phyloP scores from a whole-genome alignment of 2,113 vertebrate genomes.

The Alexandromys fortis region DNA sequence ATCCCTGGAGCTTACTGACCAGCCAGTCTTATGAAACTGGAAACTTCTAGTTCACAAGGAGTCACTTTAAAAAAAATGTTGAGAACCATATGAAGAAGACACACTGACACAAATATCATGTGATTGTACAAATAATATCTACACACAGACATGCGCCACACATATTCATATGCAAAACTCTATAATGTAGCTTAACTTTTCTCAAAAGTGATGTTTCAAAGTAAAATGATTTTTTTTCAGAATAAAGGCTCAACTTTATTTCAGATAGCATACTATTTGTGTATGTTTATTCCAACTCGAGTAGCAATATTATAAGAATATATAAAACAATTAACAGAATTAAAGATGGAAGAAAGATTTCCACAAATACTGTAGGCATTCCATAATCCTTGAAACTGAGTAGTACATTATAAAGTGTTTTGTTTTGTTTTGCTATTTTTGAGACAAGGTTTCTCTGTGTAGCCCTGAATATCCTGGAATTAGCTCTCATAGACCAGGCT shows the following conservation, averaged over 20 bases:
- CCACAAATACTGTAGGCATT: not conserved
- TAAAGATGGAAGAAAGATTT: not conserved
- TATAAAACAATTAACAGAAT: not conserved
- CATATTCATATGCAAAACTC: fast-evolving
- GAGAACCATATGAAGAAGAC: not conserved
- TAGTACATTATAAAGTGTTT: not conserved
- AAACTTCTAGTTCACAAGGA: not conserved
- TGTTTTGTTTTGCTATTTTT: no score
- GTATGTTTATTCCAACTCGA: not conserved
- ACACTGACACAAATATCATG: not conserved
- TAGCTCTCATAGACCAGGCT: no score
- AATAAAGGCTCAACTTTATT: not conserved
- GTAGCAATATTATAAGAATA: not conserved
- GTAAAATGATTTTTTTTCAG: not conserved
- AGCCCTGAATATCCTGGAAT: no score
- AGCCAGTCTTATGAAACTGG: not conserved
- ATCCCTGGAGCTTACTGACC: not conserved
- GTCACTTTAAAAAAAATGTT: not conserved
- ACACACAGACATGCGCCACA: not conserved
- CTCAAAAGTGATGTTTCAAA: not conserved
- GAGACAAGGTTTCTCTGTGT: no score
- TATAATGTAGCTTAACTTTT: not conserved
- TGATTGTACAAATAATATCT: no score
- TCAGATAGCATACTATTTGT: not conserved
- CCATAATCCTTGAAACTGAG: not conserved